Conservation (phyloP, 2,113 vertebrate genomes). For the Oxyura jamaicensis region DNA sequence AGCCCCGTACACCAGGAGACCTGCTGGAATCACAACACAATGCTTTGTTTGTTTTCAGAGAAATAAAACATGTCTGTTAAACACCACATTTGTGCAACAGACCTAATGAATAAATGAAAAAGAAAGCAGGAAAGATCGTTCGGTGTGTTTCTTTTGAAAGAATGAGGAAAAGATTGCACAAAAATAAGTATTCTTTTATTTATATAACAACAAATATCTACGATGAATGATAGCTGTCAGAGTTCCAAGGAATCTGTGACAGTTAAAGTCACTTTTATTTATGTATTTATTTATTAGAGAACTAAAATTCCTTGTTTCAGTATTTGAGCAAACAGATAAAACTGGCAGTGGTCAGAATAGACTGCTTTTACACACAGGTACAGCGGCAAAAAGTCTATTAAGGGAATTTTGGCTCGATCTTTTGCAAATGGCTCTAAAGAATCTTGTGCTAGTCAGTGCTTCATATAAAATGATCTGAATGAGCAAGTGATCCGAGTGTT, state of each 20-base stretch:
- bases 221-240: neutral
- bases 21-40: neutral
- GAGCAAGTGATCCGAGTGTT: neutral
- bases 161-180: neutral
- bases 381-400: neutral
- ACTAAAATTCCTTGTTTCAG: neutral
- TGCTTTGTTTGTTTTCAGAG: neutral
- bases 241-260: neutral
- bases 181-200: neutral
- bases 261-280: neutral
- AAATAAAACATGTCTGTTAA: neutral
- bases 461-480: neutral
- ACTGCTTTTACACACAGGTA: neutral
- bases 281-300: neutral
- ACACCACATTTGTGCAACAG: neutral
- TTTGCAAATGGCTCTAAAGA: neutral
- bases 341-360: neutral
- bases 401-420: neutral
- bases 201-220: neutral
- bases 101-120: neutral
- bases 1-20: neutral
- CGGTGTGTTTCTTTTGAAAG: neutral
- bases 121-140: neutral
- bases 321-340: neutral
- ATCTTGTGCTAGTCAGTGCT: neutral